These are phyloP conservation scores for Mycetomoellerius zeteki DNA, from an alignment of 1,140 invertebrate genomes.

Conservation along the genomic window DNA sequence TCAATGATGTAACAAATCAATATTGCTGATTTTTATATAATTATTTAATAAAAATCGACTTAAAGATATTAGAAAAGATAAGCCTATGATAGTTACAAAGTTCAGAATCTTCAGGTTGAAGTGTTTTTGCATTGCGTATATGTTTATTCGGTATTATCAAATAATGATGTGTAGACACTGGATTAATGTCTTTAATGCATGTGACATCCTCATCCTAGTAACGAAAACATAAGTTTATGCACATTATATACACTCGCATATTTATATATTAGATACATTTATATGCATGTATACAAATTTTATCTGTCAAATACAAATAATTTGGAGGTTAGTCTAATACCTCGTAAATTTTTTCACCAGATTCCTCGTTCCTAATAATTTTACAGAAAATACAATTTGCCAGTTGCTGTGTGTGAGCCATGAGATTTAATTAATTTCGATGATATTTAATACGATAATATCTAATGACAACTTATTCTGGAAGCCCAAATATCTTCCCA, in stretches of 20 bases:
- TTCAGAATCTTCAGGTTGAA: conserved; percentile 89
- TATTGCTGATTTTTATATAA: conserved; percentile 57
- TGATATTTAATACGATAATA: neutral
- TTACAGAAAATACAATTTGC: conserved; percentile 91
- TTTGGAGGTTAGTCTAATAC: conserved; percentile 73
- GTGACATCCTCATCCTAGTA: conserved; percentile 92
- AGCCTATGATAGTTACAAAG: conserved; percentile 88
- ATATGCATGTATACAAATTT: neutral
- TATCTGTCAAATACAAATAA: neutral
- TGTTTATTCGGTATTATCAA: conserved; percentile 93
- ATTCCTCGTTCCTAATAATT: conserved; percentile 88
- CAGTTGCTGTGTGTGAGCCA: conserved; percentile 46
- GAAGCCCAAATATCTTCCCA: neutral
- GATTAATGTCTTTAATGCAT: conserved; percentile 94
- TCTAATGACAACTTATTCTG: neutral
- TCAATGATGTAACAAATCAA: conserved; percentile 36
- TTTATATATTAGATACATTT: neutral
- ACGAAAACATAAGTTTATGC: conserved; percentile 80
- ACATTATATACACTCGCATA: neutral
- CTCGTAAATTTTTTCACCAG: conserved; percentile 87
- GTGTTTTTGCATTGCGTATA: conserved; percentile 90
- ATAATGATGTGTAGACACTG: conserved; percentile 93
- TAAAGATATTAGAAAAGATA: conserved; percentile 4
- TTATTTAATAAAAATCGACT: conserved; percentile 43
- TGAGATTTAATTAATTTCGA: neutral